Percentiles rank a stretch among this genome's conserved stretches.
Conservation (phyloP, 2,797 vertebrate genomes). For the Megaceryle alcyon region DNA sequence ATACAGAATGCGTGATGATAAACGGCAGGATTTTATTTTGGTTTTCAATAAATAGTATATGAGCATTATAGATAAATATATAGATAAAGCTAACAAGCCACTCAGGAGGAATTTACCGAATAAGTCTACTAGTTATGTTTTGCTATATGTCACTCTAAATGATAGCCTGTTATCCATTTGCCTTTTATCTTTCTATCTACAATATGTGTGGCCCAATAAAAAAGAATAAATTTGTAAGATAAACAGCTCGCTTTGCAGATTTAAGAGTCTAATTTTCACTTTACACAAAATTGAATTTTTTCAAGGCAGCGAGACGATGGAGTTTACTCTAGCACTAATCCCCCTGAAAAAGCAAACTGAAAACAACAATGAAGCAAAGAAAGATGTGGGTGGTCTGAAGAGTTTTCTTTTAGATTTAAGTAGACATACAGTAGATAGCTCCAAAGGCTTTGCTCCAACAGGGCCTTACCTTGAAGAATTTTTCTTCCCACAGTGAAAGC, state of each 20-base stretch:
- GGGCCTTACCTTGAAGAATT: slow-evolving; percentile 70
- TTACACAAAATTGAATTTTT: slow-evolving; percentile 74
- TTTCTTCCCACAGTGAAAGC: slow-evolving; percentile 50
- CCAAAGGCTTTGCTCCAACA: slow-evolving; percentile 41
- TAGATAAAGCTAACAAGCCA: slow-evolving; percentile 60
- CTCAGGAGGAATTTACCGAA: slow-evolving; percentile 57
- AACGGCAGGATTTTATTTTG: not conserved
- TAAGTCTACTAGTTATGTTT: slow-evolving; percentile 56
- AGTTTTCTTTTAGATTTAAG: slow-evolving; percentile 70
- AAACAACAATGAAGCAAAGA: slow-evolving; percentile 69
- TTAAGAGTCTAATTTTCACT: slow-evolving; percentile 83
- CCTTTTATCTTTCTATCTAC: slow-evolving; percentile 80
- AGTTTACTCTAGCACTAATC: slow-evolving; percentile 80
- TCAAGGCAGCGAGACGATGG: slow-evolving; percentile 68
- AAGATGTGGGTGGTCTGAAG: slow-evolving; percentile 81
- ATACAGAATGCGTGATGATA: not conserved
- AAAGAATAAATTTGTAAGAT: slow-evolving; percentile 83
- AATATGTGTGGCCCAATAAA: slow-evolving; percentile 83
- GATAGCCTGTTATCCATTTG: slow-evolving; percentile 70
- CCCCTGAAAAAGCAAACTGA: slow-evolving; percentile 80
- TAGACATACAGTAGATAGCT: slow-evolving; percentile 64
- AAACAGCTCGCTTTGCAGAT: slow-evolving; percentile 82
- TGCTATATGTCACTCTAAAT: slow-evolving; percentile 70
- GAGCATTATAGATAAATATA: slow-evolving; percentile 42
- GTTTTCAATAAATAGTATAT: slow-evolving; percentile 43